These are phyloP conservation scores for Polyergus mexicanus DNA, from an alignment of 1,140 invertebrate genomes.

Conservation along the genomic window DNA sequence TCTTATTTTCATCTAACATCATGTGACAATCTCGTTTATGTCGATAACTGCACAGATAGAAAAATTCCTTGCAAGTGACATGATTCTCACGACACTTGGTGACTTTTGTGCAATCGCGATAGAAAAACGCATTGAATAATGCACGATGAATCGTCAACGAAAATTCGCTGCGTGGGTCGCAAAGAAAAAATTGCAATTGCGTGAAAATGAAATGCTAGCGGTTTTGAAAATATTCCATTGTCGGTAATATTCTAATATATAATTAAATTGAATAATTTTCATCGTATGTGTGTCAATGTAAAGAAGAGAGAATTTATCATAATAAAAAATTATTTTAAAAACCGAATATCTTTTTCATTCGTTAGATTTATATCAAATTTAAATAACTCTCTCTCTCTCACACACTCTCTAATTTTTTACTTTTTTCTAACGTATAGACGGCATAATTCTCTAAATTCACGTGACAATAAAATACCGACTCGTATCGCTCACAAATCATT, in stretches of 20 bases:
- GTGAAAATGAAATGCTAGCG: conserved; percentile 8
- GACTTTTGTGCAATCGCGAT: conserved; percentile 45
- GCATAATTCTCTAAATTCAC: not conserved
- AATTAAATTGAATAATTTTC: conserved; percentile 30
- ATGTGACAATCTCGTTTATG: conserved; percentile 44
- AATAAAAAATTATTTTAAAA: not conserved
- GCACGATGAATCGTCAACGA: conserved; percentile 39
- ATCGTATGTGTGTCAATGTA: not conserved
- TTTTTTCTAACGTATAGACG: not conserved
- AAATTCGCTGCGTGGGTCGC: conserved; percentile 21
- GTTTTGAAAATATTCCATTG: not conserved
- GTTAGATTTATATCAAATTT: not conserved
- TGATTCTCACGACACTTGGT: conserved; percentile 28
- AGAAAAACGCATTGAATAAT: conserved; percentile 44
- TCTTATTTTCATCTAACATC: conserved; percentile 59
- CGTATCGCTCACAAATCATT: conserved; percentile 5
- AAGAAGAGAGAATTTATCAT: not conserved
- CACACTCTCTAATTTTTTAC: not conserved
- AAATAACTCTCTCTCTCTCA: not conserved
- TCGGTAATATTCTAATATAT: conserved; percentile 27
- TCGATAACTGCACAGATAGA: conserved; percentile 28
- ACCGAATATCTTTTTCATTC: not conserved
- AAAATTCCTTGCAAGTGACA: conserved; percentile 42
- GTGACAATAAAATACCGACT: conserved; percentile 24
- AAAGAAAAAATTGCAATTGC: conserved; percentile 47